Percentiles rank a stretch among this genome's conserved stretches.
Conservation (phyloP, 2,113 vertebrate species). For the Chaetura pelagica region DNA sequence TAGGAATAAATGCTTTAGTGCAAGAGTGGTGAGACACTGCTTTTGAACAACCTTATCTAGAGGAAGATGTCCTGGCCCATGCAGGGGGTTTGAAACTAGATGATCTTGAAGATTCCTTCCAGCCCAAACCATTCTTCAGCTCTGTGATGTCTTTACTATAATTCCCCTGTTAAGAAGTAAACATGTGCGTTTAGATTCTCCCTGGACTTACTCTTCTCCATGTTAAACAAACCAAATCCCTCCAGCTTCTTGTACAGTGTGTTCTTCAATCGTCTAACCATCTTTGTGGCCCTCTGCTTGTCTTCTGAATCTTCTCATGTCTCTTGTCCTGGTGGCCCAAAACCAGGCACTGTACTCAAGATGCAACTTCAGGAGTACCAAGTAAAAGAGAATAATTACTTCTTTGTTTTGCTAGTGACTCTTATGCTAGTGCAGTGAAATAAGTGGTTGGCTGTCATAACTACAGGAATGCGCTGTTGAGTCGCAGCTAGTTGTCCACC, state of each 20-base stretch:
- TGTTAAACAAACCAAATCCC: neutral
- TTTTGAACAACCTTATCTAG: too few relatives aligned
- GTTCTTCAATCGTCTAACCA: neutral
- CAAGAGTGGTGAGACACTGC: too few relatives aligned
- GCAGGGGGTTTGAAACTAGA: too few relatives aligned
- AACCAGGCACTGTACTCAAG: neutral
- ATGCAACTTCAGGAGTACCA: neutral
- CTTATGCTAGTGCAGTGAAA: neutral
- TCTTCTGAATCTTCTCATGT: neutral
- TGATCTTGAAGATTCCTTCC: too few relatives aligned
- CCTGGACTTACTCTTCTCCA: neutral
- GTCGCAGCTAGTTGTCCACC: rapidly evolving
- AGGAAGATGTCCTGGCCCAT: too few relatives aligned
- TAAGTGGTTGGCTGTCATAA: neutral
- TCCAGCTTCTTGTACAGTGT: neutral
- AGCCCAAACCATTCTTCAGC: neutral
- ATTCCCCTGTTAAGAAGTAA: neutral
- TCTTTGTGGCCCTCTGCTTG: neutral
- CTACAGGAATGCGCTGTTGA: neutral
- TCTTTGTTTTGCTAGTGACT: neutral
- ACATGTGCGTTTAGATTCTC: neutral
- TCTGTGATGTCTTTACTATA: neutral
- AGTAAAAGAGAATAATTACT: neutral
- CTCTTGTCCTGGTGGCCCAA: neutral
- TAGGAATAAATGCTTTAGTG: too few relatives aligned